Base-by-base conservation (phyloP, 1,140 invertebrate species). In the Orussus abietinus region DNA sequence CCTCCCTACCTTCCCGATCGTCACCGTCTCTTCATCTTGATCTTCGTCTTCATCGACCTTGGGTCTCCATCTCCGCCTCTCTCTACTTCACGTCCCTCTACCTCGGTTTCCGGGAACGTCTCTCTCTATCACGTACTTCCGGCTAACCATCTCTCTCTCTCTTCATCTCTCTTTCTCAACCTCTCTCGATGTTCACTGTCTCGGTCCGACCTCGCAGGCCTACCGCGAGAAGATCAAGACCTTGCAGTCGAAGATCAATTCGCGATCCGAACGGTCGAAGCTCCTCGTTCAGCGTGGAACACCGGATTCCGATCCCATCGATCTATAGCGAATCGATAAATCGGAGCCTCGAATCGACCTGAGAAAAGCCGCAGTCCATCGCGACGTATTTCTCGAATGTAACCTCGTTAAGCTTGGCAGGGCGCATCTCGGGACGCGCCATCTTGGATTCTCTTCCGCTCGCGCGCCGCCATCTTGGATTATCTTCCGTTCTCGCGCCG, bases 211-310 rank as follows among this genome's bases (percentile, higher is more conserved):
- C 38, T 51, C 49, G 51, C 77, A 92, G 89, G 83, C 80, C 61
- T 89, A 80, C 79, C 84, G 84, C 66, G 89, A 93, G 71, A 81
- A 80, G 74, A 84, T 91, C 51, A 88, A 86, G 70, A 81, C 80
- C 54, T 80, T 92, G 59, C 88, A 92, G 72, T 88, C 82, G 78
- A 92, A 91, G 79, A 88, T 93, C 57, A 80, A 83, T 57, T 83
- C 87, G 69, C 83, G 87, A 51, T 84, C 83, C 64, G 89, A 93
- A 74, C 84, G 89, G 59, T 86, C 90, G 55, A 92, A 92, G 74
- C 75, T 90, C 42, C 75, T 94, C 57, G 77, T 86, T 64, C 86
- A 91, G 72, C 83, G 87, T 61, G 90, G 88, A 66, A 83, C 79
- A 51, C 88, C 88, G 45, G 88, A 90, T 66, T 76, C 81, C 49